A percentile compares a stretch with the other conserved stretches of the same genome.
Conservation (phyloP, 2,888 invertebrate species). For the Cactoblastis cactorum region DNA sequence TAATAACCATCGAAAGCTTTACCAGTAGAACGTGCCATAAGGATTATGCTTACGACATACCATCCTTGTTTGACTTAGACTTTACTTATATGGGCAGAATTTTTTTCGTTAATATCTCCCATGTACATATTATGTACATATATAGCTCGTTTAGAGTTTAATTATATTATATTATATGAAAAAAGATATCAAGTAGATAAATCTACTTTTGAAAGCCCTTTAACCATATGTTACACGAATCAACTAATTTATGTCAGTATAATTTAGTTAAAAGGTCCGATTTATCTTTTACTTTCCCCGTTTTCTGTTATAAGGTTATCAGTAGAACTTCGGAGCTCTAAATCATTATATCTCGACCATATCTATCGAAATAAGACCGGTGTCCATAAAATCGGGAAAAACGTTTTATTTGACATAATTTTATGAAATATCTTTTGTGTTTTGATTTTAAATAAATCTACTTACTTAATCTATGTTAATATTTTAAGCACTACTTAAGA, state of each 20-base stretch:
- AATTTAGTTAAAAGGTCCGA: not conserved
- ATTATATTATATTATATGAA: not conserved
- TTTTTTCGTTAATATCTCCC: conserved; percentile 2
- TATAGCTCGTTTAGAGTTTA: not conserved
- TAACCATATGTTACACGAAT: not conserved
- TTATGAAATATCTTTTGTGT: too few species aligned
- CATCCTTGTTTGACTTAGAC: conserved; percentile 5
- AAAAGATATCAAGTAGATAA: not conserved
- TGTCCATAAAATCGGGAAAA: not conserved
- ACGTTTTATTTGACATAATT: too few species aligned
- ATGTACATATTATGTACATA: conserved; percentile 5
- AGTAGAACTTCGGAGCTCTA: not conserved
- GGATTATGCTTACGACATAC: not conserved
- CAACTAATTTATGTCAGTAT: not conserved
- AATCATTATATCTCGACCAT: not conserved
- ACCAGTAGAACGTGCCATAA: not conserved
- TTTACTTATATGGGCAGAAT: not conserved
- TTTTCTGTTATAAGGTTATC: not conserved
- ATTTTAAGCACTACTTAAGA: too few species aligned
- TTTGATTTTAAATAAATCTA: too few species aligned
- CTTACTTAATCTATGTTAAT: too few species aligned
- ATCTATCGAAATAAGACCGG: not conserved
- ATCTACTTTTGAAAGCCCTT: not conserved
- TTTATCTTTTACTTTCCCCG: not conserved
- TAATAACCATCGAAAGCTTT: not conserved